Conservation (phyloP, 2,113 vertebrate species). For the Otolemur garnettii region DNA sequence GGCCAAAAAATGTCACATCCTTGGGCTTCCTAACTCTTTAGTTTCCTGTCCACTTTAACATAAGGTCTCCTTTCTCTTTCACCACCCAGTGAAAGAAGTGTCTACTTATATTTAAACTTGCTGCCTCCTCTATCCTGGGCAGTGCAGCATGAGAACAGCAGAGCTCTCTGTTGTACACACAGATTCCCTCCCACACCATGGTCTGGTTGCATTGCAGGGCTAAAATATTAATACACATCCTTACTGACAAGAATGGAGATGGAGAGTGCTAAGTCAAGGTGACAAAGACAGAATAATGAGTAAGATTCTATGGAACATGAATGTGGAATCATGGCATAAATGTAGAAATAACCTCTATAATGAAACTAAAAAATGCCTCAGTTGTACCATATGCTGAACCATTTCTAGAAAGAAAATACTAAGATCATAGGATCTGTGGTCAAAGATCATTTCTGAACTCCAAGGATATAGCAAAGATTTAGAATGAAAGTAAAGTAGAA, state of each 20-base stretch:
- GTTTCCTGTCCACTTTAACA: not conserved
- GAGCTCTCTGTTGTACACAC: not conserved
- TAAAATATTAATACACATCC: not conserved
- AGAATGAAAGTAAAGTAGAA: not conserved
- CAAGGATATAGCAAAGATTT: not conserved
- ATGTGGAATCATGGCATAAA: not conserved
- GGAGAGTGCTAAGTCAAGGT: not conserved
- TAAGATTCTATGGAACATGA: not conserved
- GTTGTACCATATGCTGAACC: not conserved
- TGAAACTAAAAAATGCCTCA: not conserved
- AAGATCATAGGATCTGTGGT: not conserved
- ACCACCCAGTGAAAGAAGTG: not conserved
- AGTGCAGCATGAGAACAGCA: not conserved
- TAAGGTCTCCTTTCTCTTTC: not conserved
- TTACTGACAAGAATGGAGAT: not conserved
- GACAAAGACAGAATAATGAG: not conserved
- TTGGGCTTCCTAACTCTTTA: not conserved
- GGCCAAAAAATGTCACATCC: not conserved
- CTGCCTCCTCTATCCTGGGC: not conserved
- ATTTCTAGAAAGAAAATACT: not conserved
- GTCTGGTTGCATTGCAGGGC: no score
- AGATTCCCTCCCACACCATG: rapidly evolving
- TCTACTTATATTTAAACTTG: no score
- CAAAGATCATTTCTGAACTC: not conserved
- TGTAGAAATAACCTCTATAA: not conserved